Conservation (phyloP, 2,113 vertebrate genomes). For the Microcebus murinus region DNA sequence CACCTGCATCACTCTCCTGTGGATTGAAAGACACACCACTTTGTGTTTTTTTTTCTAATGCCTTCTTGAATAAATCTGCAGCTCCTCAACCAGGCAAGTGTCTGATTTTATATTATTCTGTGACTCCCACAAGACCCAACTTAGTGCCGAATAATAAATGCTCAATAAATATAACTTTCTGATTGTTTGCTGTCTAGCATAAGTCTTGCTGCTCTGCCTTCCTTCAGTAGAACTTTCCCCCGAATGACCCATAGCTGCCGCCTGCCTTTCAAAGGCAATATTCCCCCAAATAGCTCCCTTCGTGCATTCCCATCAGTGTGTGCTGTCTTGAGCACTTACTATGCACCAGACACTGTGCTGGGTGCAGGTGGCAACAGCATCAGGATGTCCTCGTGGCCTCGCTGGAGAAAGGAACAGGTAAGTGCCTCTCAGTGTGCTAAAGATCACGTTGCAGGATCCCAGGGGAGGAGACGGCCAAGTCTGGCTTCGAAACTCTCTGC, state of each 20-base stretch:
- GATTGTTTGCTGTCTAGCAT: background rate
- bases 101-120: background rate
- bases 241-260: background rate
- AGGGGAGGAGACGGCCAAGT: background rate
- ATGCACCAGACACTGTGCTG: too few species aligned
- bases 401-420: background rate
- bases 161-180: background rate
- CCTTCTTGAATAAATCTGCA: background rate
- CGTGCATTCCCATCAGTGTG: accelerated
- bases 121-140: background rate
- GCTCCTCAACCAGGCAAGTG: background rate
- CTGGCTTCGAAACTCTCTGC: too few species aligned
- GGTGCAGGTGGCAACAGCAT: background rate
- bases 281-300: background rate
- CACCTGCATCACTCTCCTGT: accelerated
- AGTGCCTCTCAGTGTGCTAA: background rate
- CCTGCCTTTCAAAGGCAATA: background rate
- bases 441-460: accelerated
- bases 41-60: background rate
- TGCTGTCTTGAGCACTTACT: background rate
- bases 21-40: accelerated
- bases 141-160: background rate
- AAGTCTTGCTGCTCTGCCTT: background rate
- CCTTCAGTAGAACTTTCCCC: background rate
- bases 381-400: background rate